Evolutionary conservation across 2,888 invertebrate genomes (phyloP).

Genomic region (Margaritifera margaritifera): DNA sequence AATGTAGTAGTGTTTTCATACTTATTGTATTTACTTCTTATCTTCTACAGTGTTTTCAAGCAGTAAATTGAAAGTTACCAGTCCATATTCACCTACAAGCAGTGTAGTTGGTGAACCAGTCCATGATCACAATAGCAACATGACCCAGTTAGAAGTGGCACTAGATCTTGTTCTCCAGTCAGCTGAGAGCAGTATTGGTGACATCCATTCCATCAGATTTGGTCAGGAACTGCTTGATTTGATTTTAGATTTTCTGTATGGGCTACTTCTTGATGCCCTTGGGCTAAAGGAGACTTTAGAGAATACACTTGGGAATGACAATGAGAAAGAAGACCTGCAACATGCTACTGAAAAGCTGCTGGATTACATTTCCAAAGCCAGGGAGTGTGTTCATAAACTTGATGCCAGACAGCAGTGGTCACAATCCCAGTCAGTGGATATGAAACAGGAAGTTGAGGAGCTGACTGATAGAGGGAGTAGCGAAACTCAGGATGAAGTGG

Average conservation of each 20-base stretch:
- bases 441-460: neutral
- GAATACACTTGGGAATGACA: conserved; percentile 14
- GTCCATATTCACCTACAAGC: conserved; percentile 17
- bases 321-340: conserved; percentile 38
- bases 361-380: conserved; percentile 44
- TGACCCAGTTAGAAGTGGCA: conserved; percentile 56
- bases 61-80: conserved; percentile 13
- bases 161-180: conserved; percentile 51
- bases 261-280: conserved; percentile 51
- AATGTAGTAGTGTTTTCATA: neutral
- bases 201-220: conserved; percentile 56
- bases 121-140: conserved; percentile 40
- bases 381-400: conserved; percentile 34
- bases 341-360: conserved; percentile 43
- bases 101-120: conserved; percentile 27
- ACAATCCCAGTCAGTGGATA: conserved; percentile 23
- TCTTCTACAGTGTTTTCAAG: conserved; percentile 40
- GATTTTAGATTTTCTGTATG: conserved; percentile 58
- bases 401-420: conserved; percentile 9
- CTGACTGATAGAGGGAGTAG: conserved; percentile 2
- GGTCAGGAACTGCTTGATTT: conserved; percentile 58
- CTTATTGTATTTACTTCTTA: neutral
- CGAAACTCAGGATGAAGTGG: neutral
- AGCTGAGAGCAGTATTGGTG: conserved; percentile 45
- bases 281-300: conserved; percentile 26